These are phyloP conservation scores for Eurypyga helias DNA, from an alignment of 2,113 vertebrate genomes.

Conservation along the genomic window DNA sequence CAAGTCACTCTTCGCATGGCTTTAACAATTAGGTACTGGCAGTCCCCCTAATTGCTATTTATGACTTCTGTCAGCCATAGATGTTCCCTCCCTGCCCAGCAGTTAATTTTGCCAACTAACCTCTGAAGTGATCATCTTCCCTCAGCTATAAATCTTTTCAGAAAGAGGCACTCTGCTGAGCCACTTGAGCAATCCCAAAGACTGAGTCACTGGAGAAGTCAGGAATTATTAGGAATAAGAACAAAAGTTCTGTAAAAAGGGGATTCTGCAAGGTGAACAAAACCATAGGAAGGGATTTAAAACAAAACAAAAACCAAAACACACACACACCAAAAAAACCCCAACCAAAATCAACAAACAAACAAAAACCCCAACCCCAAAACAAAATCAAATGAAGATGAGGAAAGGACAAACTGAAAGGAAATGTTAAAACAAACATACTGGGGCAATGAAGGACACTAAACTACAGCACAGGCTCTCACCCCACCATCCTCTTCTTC, in stretches of 20 bases:
- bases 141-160: background rate
- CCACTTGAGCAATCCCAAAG: background rate
- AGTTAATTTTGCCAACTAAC: background rate
- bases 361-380: too few relatives aligned
- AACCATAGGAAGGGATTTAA: fast-evolving
- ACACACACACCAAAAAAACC: too few relatives aligned
- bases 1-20: background rate
- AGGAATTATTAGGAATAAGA: background rate
- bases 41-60: background rate
- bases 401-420: background rate
- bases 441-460: background rate
- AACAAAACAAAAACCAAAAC: background rate
- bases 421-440: background rate
- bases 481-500: background rate
- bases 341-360: too few relatives aligned
- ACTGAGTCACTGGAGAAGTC: background rate
- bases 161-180: background rate
- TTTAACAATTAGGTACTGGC: background rate
- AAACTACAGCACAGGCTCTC: background rate
- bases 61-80: background rate
- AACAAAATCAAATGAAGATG: background rate
- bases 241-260: background rate
- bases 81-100: background rate
- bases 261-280: background rate
- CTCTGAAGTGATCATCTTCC: background rate